phyloP scores from a whole-genome alignment of 2,113 vertebrate species.

The Geococcyx californianus region DNA sequence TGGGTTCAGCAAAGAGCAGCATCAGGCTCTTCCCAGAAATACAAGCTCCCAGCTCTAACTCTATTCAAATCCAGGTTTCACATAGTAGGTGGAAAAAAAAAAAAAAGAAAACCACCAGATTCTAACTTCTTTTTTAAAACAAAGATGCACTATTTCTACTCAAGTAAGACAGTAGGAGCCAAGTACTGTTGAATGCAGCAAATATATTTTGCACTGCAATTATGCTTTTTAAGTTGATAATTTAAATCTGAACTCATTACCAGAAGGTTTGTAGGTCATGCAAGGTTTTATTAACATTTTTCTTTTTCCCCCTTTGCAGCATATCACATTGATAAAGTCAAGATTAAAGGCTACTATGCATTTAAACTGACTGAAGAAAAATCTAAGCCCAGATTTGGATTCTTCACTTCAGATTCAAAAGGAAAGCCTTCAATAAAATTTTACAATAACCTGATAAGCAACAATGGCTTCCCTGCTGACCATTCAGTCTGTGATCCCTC shows the following conservation, averaged over 20 bases:
- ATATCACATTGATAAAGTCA: constrained; percentile 83
- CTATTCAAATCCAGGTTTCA: not conserved
- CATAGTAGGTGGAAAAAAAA: not conserved
- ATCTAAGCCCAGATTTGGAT: constrained; percentile 82
- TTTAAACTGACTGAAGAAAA: constrained; percentile 89
- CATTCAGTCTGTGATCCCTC: constrained; percentile 44
- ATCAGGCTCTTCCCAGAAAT: not conserved
- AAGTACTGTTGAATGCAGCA: not conserved
- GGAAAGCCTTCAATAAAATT: constrained; percentile 84
- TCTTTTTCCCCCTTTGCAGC: constrained; percentile 71
- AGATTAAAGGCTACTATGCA: constrained; percentile 89
- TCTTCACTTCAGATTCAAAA: constrained; percentile 86
- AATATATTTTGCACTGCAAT: not conserved
- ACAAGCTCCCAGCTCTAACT: not conserved
- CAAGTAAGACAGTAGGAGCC: not conserved
- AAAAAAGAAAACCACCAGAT: not conserved
- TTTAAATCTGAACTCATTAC: not conserved
- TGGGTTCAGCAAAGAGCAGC: not conserved
- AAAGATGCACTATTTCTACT: not conserved
- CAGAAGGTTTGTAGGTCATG: not conserved
- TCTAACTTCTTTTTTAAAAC: not conserved
- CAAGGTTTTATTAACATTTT: not conserved
- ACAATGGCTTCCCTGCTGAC: constrained; percentile 77
- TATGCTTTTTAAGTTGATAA: not conserved
- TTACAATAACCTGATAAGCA: constrained; percentile 84